phyloP scores from a whole-genome alignment of 1,140 invertebrate species.

The Plectrocnemia conspersa region DNA sequence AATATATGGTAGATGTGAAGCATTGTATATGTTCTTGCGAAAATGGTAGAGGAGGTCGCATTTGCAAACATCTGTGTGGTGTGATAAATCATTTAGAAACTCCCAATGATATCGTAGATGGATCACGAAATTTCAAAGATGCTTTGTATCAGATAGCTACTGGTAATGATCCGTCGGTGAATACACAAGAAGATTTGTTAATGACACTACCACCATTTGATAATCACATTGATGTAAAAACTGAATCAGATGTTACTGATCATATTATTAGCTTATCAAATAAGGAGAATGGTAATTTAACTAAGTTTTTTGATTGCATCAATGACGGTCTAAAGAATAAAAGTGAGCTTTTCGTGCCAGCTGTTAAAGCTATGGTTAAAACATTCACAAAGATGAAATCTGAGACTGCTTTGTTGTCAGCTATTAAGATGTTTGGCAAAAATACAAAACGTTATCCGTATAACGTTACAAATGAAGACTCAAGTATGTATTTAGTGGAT shows the following conservation, averaged over 20 bases:
- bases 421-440: slow-evolving; percentile 27
- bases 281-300: slow-evolving; percentile 20
- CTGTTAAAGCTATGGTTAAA: slow-evolving; percentile 30
- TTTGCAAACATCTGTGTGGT: slow-evolving; percentile 33
- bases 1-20: slow-evolving; percentile 31
- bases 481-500: neutral
- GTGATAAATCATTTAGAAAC: slow-evolving; percentile 30
- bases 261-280: slow-evolving; percentile 13
- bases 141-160: slow-evolving; percentile 27
- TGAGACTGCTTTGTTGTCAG: slow-evolving; percentile 19
- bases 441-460: slow-evolving; percentile 4
- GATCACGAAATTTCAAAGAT: slow-evolving; percentile 28
- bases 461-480: slow-evolving; percentile 5
- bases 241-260: neutral
- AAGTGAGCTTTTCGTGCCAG: slow-evolving; percentile 26
- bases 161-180: slow-evolving; percentile 14
- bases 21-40: slow-evolving; percentile 32
- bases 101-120: slow-evolving; percentile 12
- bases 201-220: slow-evolving; percentile 10
- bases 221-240: slow-evolving; percentile 5
- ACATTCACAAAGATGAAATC: slow-evolving; percentile 26
- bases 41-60: slow-evolving; percentile 20
- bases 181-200: slow-evolving; percentile 11
- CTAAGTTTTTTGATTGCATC: slow-evolving; percentile 20
- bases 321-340: slow-evolving; percentile 29